These are phyloP conservation scores for Cladorhizidae sp. DNA, from an alignment of 37 sponge, comb jelly and placozoan genomes.

Conservation along the genomic window DNA sequence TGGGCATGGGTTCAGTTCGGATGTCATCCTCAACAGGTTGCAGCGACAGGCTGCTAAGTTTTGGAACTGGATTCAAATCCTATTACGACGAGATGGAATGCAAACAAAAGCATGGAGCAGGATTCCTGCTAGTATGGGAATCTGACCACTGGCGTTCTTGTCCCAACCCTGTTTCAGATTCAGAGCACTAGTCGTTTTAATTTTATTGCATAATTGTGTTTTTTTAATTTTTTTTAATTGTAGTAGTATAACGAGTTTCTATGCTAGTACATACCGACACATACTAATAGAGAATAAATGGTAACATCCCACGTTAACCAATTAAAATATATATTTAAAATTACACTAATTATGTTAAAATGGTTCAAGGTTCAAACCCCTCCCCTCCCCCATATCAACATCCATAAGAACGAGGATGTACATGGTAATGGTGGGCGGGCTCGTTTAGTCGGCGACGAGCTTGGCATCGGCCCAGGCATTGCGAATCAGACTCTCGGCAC, in stretches of 20 bases:
- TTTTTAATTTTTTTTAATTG: not conserved
- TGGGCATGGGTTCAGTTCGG: not conserved
- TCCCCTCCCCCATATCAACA: too few species aligned
- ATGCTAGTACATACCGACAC: too few species aligned
- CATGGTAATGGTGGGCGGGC: not conserved
- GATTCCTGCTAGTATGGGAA: constrained; percentile 68
- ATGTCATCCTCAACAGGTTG: not conserved
- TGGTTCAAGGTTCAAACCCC: too few species aligned
- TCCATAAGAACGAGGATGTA: too few species aligned
- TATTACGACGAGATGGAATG: constrained; percentile 53
- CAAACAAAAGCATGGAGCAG: constrained; percentile 15
- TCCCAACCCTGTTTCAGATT: too few species aligned
- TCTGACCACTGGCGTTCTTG: constrained; percentile 23
- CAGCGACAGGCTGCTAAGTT: constrained; percentile 26
- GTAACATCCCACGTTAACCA: too few species aligned
- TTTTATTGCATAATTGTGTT: not conserved
- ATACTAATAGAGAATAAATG: too few species aligned
- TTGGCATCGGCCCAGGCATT: constrained; percentile 86
- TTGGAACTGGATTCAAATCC: constrained; percentile 50
- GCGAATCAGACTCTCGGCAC: constrained; percentile 74
- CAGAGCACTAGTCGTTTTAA: not conserved
- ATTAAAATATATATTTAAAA: too few species aligned
- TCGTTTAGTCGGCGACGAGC: constrained; percentile 74
- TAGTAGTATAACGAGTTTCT: too few species aligned
- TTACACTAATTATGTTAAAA: too few species aligned